Percentiles rank a stretch among this genome's conserved stretches.
Conservation (phyloP, 1,140 invertebrate species). For the Pygmarrhopalites habei region DNA sequence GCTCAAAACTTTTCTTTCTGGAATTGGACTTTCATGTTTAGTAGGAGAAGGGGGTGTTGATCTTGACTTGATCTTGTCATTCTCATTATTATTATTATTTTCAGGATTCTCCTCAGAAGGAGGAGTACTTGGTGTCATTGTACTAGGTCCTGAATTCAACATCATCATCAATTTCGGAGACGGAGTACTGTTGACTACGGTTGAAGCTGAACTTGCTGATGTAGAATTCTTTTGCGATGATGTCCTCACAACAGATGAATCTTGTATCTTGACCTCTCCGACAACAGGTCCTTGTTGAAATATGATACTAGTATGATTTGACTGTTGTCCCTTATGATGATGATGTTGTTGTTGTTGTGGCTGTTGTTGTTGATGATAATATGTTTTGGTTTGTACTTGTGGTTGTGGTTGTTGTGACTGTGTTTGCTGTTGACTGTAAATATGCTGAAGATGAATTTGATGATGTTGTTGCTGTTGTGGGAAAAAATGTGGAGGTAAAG, state of each 20-base stretch:
- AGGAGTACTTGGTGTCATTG: no score
- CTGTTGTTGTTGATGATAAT: conserved; percentile 37
- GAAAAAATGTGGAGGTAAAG: background rate
- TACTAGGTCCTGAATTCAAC: no score
- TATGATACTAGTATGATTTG: no score
- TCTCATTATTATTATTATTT: conserved; percentile 18
- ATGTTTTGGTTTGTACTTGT: background rate
- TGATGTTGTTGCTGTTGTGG: background rate
- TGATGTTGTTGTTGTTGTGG: conserved; percentile 2
- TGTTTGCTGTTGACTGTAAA: no score
- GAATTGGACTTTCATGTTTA: conserved; percentile 66
- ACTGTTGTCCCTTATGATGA: background rate
- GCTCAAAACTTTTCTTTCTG: conserved; percentile 81
- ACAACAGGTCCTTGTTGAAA: no score
- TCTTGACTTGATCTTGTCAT: background rate
- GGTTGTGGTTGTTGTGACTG: background rate
- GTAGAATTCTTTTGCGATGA: no score
- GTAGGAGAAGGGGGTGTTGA: background rate
- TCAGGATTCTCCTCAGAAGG: no score
- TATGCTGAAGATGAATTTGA: background rate
- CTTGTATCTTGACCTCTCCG: no score
- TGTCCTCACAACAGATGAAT: no score
- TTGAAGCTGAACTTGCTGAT: no score
- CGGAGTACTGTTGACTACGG: no score
- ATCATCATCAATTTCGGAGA: no score